Evolutionary conservation across 2,888 invertebrate genomes (phyloP).

Genomic region (Athripsodes cinereus): DNA sequence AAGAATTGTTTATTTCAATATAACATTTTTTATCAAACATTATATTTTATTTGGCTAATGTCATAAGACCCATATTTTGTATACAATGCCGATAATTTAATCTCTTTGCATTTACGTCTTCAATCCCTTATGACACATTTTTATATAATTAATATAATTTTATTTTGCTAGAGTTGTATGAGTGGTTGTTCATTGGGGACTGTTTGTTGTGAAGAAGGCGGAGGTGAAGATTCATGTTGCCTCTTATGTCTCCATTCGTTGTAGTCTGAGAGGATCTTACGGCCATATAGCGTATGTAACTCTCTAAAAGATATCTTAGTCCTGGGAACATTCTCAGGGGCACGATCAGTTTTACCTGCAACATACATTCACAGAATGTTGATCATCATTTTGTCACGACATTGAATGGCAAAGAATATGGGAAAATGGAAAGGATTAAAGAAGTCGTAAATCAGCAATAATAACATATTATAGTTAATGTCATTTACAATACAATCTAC

Average conservation of each 20-base stretch:
- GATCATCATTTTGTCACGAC: no score
- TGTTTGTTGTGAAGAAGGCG: background rate
- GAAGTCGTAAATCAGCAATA: no score
- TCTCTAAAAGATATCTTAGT: slow-evolving; percentile 60
- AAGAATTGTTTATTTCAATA: no score
- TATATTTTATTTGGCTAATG: no score
- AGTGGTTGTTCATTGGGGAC: slow-evolving; percentile 15
- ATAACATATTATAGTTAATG: no score
- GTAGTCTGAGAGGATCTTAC: slow-evolving; percentile 60
- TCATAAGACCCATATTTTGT: no score
- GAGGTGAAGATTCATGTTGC: slow-evolving; percentile 15
- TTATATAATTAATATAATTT: background rate
- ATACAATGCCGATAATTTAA: background rate
- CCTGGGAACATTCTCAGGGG: slow-evolving; percentile 41
- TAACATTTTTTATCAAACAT: no score
- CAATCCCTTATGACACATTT: background rate
- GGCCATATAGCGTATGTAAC: slow-evolving; percentile 62
- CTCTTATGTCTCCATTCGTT: slow-evolving; percentile 61
- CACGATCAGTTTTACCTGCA: slow-evolving; percentile 17
- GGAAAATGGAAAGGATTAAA: no score
- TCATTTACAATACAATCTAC: no score
- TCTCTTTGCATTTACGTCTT: background rate
- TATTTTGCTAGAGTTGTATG: slow-evolving; percentile 18
- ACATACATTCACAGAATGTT: no score
- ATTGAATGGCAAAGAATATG: no score